These are phyloP conservation scores for Cryptophagus acutangulus DNA, from an alignment of 2,888 invertebrate genomes.

Conservation along the genomic window DNA sequence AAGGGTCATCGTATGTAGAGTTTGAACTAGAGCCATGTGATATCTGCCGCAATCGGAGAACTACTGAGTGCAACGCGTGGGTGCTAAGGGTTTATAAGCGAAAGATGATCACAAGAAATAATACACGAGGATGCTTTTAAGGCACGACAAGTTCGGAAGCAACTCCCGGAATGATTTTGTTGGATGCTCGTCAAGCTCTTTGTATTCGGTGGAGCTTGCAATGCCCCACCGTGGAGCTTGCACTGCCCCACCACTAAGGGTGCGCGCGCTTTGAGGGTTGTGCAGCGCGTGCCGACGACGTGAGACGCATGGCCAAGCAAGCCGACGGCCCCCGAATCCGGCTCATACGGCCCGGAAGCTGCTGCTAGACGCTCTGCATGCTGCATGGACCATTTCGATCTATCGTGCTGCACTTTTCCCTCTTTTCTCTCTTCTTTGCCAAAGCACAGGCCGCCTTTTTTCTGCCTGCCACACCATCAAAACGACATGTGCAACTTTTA, in stretches of 20 bases:
- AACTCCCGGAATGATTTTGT: constrained; percentile 53
- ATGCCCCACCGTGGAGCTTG: constrained; percentile 24
- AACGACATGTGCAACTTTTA: background rate
- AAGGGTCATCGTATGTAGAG: constrained; percentile 44
- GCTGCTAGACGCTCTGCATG: too few species aligned
- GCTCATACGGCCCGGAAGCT: constrained; percentile 30
- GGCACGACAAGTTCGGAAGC: constrained; percentile 42
- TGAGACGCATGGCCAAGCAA: constrained; percentile 45
- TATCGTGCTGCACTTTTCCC: too few species aligned
- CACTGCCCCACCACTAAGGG: constrained; percentile 38
- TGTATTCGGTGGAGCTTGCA: constrained; percentile 30
- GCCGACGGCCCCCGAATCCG: constrained; percentile 44
- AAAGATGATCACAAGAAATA: constrained; percentile 17
- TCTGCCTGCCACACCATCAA: too few species aligned
- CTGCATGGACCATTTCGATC: too few species aligned
- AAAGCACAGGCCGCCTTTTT: background rate
- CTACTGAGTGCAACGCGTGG: constrained; percentile 28
- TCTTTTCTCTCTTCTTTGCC: background rate
- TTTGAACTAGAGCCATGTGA: constrained; percentile 42
- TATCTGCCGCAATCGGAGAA: constrained; percentile 22
- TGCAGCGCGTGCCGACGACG: constrained; percentile 48
- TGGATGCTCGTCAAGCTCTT: constrained; percentile 43
- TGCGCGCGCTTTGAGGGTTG: constrained; percentile 44
- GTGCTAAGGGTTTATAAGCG: constrained; percentile 12
- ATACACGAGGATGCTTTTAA: constrained; percentile 10